phyloP scores from a whole-genome alignment of 2,113 vertebrate genomes.

The Columba livia region DNA sequence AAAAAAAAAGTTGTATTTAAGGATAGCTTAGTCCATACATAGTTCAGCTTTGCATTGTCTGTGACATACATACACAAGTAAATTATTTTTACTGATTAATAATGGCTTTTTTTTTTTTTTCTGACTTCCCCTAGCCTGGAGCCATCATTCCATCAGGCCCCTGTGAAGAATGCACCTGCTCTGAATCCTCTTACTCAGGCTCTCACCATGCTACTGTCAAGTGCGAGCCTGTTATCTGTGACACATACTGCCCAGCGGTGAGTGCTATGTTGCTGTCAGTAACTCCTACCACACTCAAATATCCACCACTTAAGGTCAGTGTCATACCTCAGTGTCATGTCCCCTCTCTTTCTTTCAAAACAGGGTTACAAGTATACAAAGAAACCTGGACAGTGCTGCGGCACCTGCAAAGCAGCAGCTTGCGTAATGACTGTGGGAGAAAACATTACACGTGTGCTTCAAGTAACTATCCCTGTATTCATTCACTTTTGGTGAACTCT shows the following conservation, averaged over 20 bases:
- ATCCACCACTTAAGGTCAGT: neutral
- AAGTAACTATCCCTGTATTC: conserved; percentile 4
- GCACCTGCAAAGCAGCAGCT: conserved; percentile 13
- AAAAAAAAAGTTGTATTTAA: neutral
- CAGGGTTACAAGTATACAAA: conserved; percentile 71
- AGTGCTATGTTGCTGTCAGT: neutral
- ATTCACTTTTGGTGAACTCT: neutral
- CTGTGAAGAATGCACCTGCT: conserved; percentile 74
- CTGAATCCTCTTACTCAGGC: neutral
- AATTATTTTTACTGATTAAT: neutral
- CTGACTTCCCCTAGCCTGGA: conserved; percentile 63
- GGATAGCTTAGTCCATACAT: neutral
- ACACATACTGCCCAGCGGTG: conserved; percentile 62
- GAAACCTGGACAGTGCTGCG: conserved; percentile 61
- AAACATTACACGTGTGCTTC: neutral
- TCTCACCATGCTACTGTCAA: neutral
- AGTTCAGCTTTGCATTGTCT: neutral
- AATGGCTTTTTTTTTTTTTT: neutral
- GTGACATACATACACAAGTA: rapidly evolving
- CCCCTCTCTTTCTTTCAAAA: neutral
- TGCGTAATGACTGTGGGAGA: conserved; percentile 28
- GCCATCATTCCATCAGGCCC: conserved; percentile 39
- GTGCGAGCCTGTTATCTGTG: conserved; percentile 63
- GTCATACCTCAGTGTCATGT: neutral
- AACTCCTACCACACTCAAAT: neutral